A percentile compares a stretch with the other conserved stretches of the same genome.
Evolutionary conservation across 2,888 invertebrate genomes (phyloP).

Genomic region (Cerastis leucographa): DNA sequence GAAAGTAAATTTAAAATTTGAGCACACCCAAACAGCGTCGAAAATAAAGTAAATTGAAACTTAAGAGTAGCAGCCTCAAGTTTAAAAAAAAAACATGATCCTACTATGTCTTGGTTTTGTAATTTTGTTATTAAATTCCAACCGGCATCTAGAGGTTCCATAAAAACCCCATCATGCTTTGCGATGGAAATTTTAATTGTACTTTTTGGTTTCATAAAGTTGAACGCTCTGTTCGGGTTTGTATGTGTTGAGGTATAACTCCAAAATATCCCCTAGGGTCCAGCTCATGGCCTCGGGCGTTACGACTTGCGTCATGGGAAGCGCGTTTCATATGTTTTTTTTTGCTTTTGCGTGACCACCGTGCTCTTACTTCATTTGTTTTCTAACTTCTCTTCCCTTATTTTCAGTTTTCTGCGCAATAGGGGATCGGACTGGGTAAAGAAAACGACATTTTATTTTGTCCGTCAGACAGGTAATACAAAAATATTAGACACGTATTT

Average conservation of each 20-base stretch:
- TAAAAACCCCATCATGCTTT: background rate
- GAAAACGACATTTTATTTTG: too few relatives aligned
- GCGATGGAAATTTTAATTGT: background rate
- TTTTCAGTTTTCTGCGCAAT: too few relatives aligned
- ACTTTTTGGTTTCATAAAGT: conserved; percentile 13
- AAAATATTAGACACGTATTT: too few relatives aligned
- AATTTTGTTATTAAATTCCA: conserved; percentile 7
- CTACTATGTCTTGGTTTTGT: background rate
- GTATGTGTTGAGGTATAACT: background rate
- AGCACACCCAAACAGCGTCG: too few relatives aligned
- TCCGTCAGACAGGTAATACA: too few relatives aligned
- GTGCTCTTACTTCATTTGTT: too few relatives aligned
- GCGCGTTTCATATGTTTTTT: background rate
- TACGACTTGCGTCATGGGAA: background rate
- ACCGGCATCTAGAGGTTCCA: background rate
- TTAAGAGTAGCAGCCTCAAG: too few relatives aligned
- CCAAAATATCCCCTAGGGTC: background rate
- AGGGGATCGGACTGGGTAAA: too few relatives aligned
- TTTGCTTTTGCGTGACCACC: too few relatives aligned
- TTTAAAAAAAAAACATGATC: background rate
- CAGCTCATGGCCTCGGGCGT: background rate
- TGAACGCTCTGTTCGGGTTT: background rate
- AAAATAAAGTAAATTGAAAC: too few relatives aligned
- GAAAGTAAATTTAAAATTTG: background rate
- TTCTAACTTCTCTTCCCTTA: too few relatives aligned